A percentile compares a stretch with the other conserved stretches of the same genome.
These are phyloP conservation scores for Leucophenga varia DNA, from an alignment of 1,140 invertebrate genomes.

Conservation along the genomic window DNA sequence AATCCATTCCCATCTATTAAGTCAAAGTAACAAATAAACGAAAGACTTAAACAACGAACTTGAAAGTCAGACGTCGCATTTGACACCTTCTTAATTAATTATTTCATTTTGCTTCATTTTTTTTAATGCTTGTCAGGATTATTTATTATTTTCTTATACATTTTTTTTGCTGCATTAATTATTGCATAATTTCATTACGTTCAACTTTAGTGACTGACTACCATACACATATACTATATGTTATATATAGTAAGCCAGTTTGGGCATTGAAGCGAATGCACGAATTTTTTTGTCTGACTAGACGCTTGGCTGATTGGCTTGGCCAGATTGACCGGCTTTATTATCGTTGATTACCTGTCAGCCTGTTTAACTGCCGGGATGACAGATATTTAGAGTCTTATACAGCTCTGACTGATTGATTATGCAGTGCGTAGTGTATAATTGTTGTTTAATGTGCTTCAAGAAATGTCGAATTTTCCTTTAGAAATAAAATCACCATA, in stretches of 20 bases:
- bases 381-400: background rate
- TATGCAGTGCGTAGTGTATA: no score
- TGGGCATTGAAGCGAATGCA: background rate
- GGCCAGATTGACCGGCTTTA: background rate
- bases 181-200: background rate
- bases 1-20: background rate
- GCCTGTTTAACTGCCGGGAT: no score
- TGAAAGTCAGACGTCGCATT: constrained; percentile 24
- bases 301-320: background rate
- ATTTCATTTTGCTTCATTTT: constrained; percentile 9
- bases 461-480: no score
- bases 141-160: background rate
- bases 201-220: no score
- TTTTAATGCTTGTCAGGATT: constrained; percentile 28
- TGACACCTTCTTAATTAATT: constrained; percentile 5
- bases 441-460: no score
- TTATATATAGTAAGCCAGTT: background rate
- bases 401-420: no score
- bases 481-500: no score
- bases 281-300: background rate
- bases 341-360: no score
- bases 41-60: constrained; percentile 48
- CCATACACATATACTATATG: no score
- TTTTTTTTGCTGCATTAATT: background rate
- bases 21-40: constrained; percentile 25